These are phyloP conservation scores for Drosophila acutilabella DNA, from an alignment of 2,888 invertebrate species.

Conservation along the genomic window DNA sequence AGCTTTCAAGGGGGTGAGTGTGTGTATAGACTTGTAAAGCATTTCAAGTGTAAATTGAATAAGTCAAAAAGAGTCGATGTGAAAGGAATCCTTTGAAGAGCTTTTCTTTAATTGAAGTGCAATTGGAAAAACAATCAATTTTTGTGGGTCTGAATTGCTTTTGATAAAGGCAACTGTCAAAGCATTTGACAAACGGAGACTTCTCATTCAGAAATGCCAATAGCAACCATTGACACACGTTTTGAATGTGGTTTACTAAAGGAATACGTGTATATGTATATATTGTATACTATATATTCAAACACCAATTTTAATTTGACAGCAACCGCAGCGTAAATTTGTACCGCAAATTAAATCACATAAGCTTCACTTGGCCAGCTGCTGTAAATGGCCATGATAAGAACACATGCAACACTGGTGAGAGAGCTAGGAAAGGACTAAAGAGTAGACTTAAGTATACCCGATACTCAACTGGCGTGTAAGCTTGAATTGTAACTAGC, in stretches of 20 bases:
- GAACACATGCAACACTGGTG: too few species aligned
- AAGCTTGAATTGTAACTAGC: too few species aligned
- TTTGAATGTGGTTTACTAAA: neutral
- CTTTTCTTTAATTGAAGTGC: slow-evolving; percentile 26
- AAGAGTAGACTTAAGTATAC: too few species aligned
- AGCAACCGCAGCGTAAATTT: neutral
- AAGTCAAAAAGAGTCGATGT: neutral
- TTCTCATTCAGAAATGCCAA: neutral
- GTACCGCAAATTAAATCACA: neutral
- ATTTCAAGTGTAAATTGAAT: slow-evolving; percentile 5
- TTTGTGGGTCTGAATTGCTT: neutral
- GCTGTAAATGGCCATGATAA: slow-evolving; percentile 1
- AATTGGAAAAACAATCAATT: slow-evolving; percentile 28
- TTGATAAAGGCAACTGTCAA: neutral
- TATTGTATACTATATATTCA: neutral
- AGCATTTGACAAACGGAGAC: neutral
- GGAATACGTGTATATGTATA: neutral
- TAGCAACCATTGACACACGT: neutral
- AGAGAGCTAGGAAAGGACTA: too few species aligned
- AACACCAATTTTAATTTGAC: neutral
- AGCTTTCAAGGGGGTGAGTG: neutral
- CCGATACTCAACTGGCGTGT: too few species aligned
- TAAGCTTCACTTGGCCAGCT: neutral
- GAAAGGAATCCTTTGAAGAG: slow-evolving; percentile 2
- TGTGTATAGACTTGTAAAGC: slow-evolving; percentile 1